These are phyloP conservation scores for Rhinoraja longicauda DNA, from an alignment of 2,797 vertebrate species.

Conservation along the genomic window DNA sequence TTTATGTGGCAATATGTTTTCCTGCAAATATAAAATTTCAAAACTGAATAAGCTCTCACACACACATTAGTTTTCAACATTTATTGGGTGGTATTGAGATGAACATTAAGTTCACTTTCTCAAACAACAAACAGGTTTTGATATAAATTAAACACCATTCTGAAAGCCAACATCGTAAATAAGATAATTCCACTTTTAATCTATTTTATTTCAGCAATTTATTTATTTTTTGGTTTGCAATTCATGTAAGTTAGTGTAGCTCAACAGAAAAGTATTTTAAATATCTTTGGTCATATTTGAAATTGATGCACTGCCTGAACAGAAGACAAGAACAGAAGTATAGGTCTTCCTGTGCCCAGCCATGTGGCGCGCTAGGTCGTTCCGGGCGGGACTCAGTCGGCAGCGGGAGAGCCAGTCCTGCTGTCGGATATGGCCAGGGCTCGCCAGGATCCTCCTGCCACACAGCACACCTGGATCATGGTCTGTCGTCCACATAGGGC, in stretches of 20 bases:
- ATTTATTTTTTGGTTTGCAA: background rate
- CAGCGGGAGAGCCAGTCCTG: too few relatives aligned
- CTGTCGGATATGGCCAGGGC: too few relatives aligned
- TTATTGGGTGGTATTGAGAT: background rate
- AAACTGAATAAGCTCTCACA: too few relatives aligned
- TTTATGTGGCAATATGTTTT: background rate
- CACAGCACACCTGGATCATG: too few relatives aligned
- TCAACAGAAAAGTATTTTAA: background rate
- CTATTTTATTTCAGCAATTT: background rate
- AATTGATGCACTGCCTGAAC: background rate
- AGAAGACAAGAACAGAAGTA: background rate
- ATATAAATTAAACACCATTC: background rate
- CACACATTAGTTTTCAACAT: background rate
- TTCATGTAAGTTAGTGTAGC: background rate
- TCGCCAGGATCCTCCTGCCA: too few relatives aligned
- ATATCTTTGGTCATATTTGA: background rate
- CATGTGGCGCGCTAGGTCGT: too few relatives aligned
- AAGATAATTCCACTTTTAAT: background rate
- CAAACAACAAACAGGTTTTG: background rate
- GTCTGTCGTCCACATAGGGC: too few relatives aligned
- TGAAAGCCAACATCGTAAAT: background rate
- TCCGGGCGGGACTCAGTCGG: too few relatives aligned
- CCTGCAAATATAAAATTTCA: background rate
- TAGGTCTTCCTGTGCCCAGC: too few relatives aligned
- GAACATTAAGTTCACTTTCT: background rate